These are phyloP conservation scores for Nycteola revayana DNA, from an alignment of 2,888 invertebrate genomes.

Conservation along the genomic window DNA sequence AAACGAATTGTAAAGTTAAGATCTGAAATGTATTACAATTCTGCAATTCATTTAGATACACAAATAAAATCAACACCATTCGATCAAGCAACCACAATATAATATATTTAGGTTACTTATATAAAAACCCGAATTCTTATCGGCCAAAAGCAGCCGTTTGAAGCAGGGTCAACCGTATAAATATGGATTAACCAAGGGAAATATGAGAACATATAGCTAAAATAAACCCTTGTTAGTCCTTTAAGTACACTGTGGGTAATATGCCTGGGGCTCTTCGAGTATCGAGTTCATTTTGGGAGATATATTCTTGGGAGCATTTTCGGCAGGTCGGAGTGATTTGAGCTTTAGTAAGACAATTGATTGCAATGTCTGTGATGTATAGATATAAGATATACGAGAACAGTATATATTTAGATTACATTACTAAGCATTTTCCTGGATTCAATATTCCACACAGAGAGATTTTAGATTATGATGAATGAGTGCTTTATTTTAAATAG, in stretches of 20 bases:
- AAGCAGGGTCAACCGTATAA: constrained; percentile 64
- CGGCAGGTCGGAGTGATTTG: constrained; percentile 27
- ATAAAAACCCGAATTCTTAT: constrained; percentile 35
- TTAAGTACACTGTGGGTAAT: constrained; percentile 12
- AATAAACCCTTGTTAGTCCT: constrained; percentile 51
- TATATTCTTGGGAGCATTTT: constrained; percentile 29
- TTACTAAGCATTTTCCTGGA: no score
- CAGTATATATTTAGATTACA: no score
- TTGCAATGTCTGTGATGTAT: no score
- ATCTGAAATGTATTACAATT: no score
- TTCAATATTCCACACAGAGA: no score
- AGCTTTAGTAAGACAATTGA: neutral
- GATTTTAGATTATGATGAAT: no score
- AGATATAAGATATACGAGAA: no score
- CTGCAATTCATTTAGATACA: no score
- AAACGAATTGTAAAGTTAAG: constrained; percentile 14
- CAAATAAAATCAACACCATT: constrained; percentile 27
- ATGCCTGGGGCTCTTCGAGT: constrained; percentile 2
- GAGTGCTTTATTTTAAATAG: no score
- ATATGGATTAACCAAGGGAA: constrained; percentile 69
- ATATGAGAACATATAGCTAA: constrained; percentile 53
- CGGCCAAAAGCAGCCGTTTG: constrained; percentile 39
- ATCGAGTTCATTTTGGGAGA: no score
- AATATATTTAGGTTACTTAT: constrained; percentile 32
- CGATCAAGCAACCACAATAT: constrained; percentile 26